These are phyloP conservation scores for Hirtodrosophila histrioides DNA, from an alignment of 2,888 invertebrate genomes.

Conservation along the genomic window DNA sequence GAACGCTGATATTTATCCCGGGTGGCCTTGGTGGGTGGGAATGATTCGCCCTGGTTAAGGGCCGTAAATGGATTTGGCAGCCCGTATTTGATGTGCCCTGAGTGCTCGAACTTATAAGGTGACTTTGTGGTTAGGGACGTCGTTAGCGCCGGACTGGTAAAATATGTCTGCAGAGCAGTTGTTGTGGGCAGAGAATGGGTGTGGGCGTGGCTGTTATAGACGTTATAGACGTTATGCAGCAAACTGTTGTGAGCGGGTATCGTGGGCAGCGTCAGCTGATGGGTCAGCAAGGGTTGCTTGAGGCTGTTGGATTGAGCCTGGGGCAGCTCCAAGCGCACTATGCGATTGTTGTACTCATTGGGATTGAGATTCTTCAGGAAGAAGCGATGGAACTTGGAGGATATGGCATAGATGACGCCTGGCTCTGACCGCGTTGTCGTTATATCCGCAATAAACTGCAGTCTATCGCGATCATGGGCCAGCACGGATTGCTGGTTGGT, in stretches of 20 bases:
- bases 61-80: conserved; percentile 82
- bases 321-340: conserved; percentile 86
- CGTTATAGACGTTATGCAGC: conserved; percentile 44
- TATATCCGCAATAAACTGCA: conserved; percentile 92
- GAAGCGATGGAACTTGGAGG: conserved; percentile 92
- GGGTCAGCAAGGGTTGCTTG: conserved; percentile 32
- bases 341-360: conserved; percentile 89
- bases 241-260: conserved; percentile 49
- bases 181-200: conserved; percentile 14
- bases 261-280: conserved; percentile 37
- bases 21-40: conserved; percentile 79
- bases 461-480: conserved; percentile 88
- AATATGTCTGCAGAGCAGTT: conserved; percentile 64
- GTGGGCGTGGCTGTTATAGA: conserved; percentile 45
- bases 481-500: conserved; percentile 90
- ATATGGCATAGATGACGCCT: conserved; percentile 89
- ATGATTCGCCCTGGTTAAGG: conserved; percentile 82
- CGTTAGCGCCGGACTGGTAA: conserved; percentile 64
- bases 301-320: conserved; percentile 7
- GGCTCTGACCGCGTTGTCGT: conserved; percentile 88
- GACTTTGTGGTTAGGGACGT: conserved; percentile 59
- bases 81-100: conserved; percentile 75
- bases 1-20: conserved; percentile 72
- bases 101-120: conserved; percentile 75
- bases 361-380: conserved; percentile 89